Percentiles rank a stretch among this genome's conserved stretches.
Evolutionary conservation across 1,140 invertebrate species (phyloP).

Genomic region (Acromyrmex charruanus): DNA sequence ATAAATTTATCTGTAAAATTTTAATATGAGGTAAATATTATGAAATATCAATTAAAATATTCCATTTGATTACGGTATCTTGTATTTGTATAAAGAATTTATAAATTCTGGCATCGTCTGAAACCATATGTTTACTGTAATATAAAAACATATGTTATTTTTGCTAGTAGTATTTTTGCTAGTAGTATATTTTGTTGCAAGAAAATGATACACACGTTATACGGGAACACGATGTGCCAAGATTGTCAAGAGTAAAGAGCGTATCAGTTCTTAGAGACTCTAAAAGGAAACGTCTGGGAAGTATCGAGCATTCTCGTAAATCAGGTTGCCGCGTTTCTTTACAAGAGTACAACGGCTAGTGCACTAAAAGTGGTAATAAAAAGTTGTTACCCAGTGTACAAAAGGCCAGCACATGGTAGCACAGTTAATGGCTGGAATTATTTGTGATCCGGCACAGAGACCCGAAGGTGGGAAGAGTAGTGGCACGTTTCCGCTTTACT

Average conservation of each 20-base stretch:
- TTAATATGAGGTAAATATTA: not conserved
- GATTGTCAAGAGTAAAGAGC: constrained; percentile 1
- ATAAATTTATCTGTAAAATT: not conserved
- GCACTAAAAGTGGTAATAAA: constrained; percentile 67
- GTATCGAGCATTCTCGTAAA: constrained; percentile 56
- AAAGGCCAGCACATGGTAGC: constrained; percentile 8
- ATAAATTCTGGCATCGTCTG: not conserved
- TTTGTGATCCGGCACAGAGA: constrained; percentile 2
- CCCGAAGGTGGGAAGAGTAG: not conserved
- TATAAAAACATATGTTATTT: not conserved
- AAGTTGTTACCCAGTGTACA: constrained; percentile 34
- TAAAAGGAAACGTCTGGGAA: constrained; percentile 14
- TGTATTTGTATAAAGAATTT: not conserved
- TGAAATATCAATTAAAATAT: not conserved
- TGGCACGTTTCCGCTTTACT: constrained; percentile 21
- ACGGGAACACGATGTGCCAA: not conserved
- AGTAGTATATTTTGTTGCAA: not conserved
- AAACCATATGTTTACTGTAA: not conserved
- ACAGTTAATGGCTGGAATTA: constrained; percentile 50
- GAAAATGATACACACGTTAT: not conserved
- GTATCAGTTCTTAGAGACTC: constrained; percentile 9
- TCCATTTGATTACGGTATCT: not conserved
- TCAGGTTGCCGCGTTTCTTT: constrained; percentile 43
- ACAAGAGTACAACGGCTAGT: not conserved
- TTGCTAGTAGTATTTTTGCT: not conserved